Evolutionary conservation across 2,888 invertebrate species (phyloP), one percentile per base, ranked within the genome.

Genomic region (Dynastes grantii): DNA sequence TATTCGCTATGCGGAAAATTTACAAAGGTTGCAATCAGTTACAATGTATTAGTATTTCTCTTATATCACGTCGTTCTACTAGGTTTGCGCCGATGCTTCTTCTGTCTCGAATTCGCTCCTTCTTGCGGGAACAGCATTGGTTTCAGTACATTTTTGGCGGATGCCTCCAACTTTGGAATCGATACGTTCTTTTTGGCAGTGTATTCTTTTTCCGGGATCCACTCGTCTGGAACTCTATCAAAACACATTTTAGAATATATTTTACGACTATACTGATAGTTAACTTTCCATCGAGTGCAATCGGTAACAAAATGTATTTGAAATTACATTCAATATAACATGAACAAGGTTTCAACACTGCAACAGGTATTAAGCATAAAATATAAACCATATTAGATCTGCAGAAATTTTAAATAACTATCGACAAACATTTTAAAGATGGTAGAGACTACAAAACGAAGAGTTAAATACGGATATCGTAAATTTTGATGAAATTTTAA

Each of bases 191-290:
- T 94, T 81, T 91, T 90, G 76, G 91, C 90, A 84, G 90, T 90
- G 87, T 92, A 92, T 80, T 93, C 92, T 87, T 92, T 92, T 88
- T 95, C 96, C 0, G 93, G 90, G 82, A 97, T 91, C 97, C 97
- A 97, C 87, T 96, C 95, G 89, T 97, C 96, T 27, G 95, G 94
- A 88, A 96, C 89, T 86, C 97, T 97, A 90, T 11, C 90, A 90
- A 81, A 77, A 79, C 8, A 61, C 8, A 45, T 5, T 29, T 75
- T 49, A 75, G 13, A 58, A 58, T 37, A 40, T 11, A n/a, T 32
- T 0, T 11, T 29, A 13, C n/a, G 37, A 9, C 77, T 29, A 4
- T 29, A 45, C 2, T 45, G 8, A 11, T 11, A 11, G 45, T 11
- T 45, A 45, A 45, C 11, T 11, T 45, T 11, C 45, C 45, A 45